Base-by-base conservation (phyloP, 2,888 invertebrate genomes). In the Poecilobothrus nobilitatus region DNA sequence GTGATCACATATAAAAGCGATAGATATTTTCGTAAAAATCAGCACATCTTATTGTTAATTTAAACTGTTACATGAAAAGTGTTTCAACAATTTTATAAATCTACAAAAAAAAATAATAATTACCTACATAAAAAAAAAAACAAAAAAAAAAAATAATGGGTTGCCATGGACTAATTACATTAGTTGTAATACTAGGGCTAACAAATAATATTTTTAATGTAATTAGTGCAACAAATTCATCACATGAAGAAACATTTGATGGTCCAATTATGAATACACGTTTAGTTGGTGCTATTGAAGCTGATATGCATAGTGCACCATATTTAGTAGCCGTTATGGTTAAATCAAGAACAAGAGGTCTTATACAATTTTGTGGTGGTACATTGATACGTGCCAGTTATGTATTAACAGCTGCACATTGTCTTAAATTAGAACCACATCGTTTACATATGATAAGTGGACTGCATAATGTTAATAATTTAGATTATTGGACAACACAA, bases 341-440 rank as follows among this genome's bases (percentile, higher is more conserved):
- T 1, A 44, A 64, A 18, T 68, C 67, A 53, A 65, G 67, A 12
- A 41, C 41, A 33, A 66, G 63, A 18, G 37, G 37, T 2, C 63
- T 62, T 21, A 33, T 63, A 33, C 70, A 65, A 21, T 69, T 68
- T 65, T 73, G 73, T 66, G 72, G 68, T 27, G 72, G 72, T 9
- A 67, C 73, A n/a, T 62, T 73, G 37, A 27, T 73, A 21, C 66
- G 34, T 22, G 53, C 65, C 33, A 66, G 66, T 21, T 72, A 72
- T 71, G 67, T 72, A n/a, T 22, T 73, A 27, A 72, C 71, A 12
- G 73, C 72, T 7, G 73, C 71, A 15, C 73, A 73, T 66, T 73
- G 73, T 66, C 62, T 72, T 12, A 41, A 64, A 44, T 53, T 70
- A 8, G 66, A 67, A 9, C 65, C 71, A 20, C 66, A 63, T 27